These are phyloP conservation scores for Athalia rosae DNA, from an alignment of 2,888 invertebrate species.

Conservation along the genomic window DNA sequence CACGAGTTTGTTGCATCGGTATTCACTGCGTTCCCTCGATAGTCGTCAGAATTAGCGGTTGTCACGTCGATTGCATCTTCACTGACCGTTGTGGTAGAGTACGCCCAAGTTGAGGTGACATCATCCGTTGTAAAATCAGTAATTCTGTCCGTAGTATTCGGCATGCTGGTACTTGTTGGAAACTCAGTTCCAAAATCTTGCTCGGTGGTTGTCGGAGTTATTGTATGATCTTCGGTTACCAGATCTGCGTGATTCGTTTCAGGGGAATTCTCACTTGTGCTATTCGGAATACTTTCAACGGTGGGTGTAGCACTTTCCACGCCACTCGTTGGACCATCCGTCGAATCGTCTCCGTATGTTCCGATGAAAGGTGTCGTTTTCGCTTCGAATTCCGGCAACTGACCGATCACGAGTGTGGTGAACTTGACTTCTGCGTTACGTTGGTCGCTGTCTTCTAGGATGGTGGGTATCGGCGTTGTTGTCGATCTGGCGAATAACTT, in stretches of 20 bases:
- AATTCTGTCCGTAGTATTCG: not conserved
- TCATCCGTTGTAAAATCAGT: conserved; percentile 1
- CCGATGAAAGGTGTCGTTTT: conserved; percentile 4
- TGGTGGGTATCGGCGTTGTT: conserved; percentile 6
- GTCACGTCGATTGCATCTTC: conserved; percentile 3
- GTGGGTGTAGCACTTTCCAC: not conserved
- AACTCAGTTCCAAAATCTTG: not conserved
- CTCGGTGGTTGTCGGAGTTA: not conserved
- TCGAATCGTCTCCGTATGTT: not conserved
- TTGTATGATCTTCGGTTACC: not conserved
- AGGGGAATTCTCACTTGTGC: not conserved
- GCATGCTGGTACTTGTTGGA: not conserved
- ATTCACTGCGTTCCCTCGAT: not conserved
- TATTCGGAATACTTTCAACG: not conserved
- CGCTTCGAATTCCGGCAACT: not conserved
- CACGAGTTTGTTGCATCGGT: not conserved
- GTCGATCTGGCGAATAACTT: conserved; percentile 18
- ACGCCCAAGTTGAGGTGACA: not conserved
- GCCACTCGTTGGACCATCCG: not conserved
- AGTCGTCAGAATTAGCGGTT: not conserved
- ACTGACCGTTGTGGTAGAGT: not conserved
- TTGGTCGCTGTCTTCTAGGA: not conserved
- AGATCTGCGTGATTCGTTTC: conserved; percentile 17
- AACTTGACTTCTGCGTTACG: not conserved
- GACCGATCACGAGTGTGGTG: not conserved